Percentiles rank a stretch among this genome's conserved stretches.
Evolutionary conservation across 2,888 invertebrate species (phyloP).

Genomic region (Operophtera brumata): DNA sequence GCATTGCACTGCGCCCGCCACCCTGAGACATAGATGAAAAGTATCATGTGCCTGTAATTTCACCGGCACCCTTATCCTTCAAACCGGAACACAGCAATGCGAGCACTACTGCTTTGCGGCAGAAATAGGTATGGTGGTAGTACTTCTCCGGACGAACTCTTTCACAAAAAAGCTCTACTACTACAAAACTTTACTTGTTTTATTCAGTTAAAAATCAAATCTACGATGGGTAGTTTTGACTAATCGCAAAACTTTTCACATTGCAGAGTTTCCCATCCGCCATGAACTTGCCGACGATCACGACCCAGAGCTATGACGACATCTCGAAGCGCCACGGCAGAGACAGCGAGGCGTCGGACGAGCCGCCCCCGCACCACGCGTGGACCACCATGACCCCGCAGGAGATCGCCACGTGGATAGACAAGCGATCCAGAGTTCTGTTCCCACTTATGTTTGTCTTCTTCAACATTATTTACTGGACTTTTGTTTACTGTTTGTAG

Average conservation of each 20-base stretch:
- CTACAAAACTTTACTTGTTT: no score
- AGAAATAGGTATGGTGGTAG: no score
- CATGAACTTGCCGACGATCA: conserved; percentile 84
- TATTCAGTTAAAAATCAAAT: no score
- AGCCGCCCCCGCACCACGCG: conserved; percentile 66
- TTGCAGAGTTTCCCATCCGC: conserved; percentile 83
- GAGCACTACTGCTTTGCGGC: no score
- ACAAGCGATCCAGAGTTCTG: conserved; percentile 87
- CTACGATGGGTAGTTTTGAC: no score
- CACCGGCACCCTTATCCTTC: no score
- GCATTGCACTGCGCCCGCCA: no score
- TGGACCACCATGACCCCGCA: conserved; percentile 94
- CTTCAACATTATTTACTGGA: conserved; percentile 90
- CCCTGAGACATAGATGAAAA: no score
- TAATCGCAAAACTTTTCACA: neutral
- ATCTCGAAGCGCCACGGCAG: conserved; percentile 57
- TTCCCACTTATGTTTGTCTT: conserved; percentile 89
- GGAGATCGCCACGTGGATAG: conserved; percentile 93
- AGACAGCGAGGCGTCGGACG: conserved; percentile 65
- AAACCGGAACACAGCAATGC: no score
- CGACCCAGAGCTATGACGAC: conserved; percentile 84
- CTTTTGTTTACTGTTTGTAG: conserved; percentile 84
- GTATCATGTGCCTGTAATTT: no score
- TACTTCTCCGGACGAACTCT: no score
- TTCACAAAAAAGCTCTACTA: no score